Evolutionary conservation across 2,797 vertebrate species (phyloP).

Genomic region (Myotis myotis): DNA sequence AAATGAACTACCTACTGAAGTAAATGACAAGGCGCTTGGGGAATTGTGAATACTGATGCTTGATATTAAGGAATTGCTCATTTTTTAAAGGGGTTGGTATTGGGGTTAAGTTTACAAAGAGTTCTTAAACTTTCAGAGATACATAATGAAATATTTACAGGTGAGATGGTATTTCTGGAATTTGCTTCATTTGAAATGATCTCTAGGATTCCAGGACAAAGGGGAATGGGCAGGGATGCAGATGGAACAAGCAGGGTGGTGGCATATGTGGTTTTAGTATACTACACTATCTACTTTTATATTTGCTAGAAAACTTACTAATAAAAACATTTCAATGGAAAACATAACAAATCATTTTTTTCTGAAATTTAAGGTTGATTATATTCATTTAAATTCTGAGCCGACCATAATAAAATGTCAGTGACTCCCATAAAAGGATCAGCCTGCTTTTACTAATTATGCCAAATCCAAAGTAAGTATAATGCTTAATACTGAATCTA

Average conservation of each 20-base stretch:
- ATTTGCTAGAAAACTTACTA: neutral
- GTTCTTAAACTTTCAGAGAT: neutral
- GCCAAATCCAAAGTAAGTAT: neutral
- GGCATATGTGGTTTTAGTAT: neutral
- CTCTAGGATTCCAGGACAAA: conserved; percentile 1
- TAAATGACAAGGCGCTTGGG: neutral
- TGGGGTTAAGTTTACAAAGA: neutral
- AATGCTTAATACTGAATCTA: neutral
- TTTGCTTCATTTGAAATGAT: neutral
- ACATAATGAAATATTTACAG: neutral
- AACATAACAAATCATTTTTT: neutral
- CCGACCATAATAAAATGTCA: neutral
- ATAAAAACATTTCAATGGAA: neutral
- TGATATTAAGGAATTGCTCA: neutral
- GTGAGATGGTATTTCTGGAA: conserved; percentile 19
- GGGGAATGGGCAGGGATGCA: neutral
- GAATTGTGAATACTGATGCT: neutral
- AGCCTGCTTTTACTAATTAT: neutral
- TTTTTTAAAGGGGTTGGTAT: neutral
- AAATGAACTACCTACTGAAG: neutral
- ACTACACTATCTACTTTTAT: neutral
- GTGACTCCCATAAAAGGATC: neutral
- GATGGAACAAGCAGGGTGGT: neutral
- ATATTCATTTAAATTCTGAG: neutral
- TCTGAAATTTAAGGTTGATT: neutral